phyloP scores from a whole-genome alignment of 2,797 vertebrate genomes.

The Thamnophis elegans region DNA sequence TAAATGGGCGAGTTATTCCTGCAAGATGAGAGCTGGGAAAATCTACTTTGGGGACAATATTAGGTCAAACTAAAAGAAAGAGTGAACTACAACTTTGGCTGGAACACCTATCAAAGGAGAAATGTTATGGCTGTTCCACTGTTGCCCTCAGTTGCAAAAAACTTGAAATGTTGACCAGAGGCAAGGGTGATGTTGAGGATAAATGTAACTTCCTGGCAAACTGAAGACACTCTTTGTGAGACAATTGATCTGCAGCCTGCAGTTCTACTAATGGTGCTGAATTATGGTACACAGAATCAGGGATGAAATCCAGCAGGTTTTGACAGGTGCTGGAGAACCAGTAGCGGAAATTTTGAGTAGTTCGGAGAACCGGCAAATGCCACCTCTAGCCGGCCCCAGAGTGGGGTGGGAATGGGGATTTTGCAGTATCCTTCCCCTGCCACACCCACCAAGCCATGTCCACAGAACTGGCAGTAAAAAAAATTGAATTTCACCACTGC shows the following conservation, averaged over 20 bases:
- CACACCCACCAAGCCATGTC: too few relatives aligned
- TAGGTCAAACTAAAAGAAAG: neutral
- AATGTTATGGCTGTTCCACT: neutral
- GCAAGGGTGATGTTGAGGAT: neutral
- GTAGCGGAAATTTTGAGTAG: too few relatives aligned
- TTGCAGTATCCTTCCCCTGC: too few relatives aligned
- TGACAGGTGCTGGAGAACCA: too few relatives aligned
- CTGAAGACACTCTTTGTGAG: neutral
- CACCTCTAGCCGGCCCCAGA: too few relatives aligned
- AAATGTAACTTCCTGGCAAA: neutral
- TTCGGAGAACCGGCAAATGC: too few relatives aligned
- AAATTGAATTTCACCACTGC: too few relatives aligned
- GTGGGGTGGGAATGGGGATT: too few relatives aligned
- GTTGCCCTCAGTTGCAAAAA: neutral
- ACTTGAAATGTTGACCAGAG: neutral
- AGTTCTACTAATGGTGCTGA: neutral
- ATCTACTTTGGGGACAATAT: neutral
- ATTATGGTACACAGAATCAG: neutral
- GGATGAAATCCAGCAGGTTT: too few relatives aligned
- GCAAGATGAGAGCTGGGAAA: neutral
- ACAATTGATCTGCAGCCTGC: neutral
- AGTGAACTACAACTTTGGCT: neutral
- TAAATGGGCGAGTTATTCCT: neutral
- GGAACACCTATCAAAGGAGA: neutral
- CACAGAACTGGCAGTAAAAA: too few relatives aligned